Conservation (phyloP, 2,113 vertebrate species). For the Dissostichus mawsoni region DNA sequence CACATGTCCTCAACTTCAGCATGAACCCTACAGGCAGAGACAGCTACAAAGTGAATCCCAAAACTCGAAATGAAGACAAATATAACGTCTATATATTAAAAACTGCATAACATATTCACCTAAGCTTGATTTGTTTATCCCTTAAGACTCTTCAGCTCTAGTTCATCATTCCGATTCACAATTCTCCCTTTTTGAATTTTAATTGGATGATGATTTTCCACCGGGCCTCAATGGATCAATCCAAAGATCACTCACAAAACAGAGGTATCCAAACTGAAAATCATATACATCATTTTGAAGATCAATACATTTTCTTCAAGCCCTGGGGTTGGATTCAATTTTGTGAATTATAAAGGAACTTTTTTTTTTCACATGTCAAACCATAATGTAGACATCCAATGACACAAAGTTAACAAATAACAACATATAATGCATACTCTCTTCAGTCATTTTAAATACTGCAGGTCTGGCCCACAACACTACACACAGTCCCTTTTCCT, state of each 20-base stretch:
- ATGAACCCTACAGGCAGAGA: slow-evolving; percentile 29
- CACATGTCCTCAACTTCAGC: slow-evolving; percentile 42
- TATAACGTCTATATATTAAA: slow-evolving; percentile 1
- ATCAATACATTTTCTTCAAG: slow-evolving; percentile 39
- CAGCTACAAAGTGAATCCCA: slow-evolving; percentile 14
- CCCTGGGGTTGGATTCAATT: slow-evolving; percentile 36
- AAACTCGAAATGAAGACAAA: slow-evolving; percentile 19
- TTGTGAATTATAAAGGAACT: slow-evolving; percentile 30
- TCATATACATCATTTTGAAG: slow-evolving; percentile 56
- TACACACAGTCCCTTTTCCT: not conserved
- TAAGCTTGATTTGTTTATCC: slow-evolving; percentile 13
- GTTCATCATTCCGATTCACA: slow-evolving; percentile 24
- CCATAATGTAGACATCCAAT: not conserved
- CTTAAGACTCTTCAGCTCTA: slow-evolving; percentile 27
- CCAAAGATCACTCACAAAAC: slow-evolving; percentile 48
- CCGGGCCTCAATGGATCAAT: slow-evolving; percentile 62
- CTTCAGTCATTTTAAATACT: not conserved
- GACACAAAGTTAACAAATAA: not conserved
- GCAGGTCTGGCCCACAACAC: not conserved
- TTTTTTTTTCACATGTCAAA: slow-evolving; percentile 21
- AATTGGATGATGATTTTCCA: slow-evolving; percentile 60
- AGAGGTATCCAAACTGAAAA: slow-evolving; percentile 44
- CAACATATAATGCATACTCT: not conserved
- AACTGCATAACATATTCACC: slow-evolving; percentile 1
- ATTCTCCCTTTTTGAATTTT: slow-evolving; percentile 60